These are phyloP conservation scores for Pardalotus punctatus DNA, from an alignment of 2,113 vertebrate genomes.

Conservation along the genomic window DNA sequence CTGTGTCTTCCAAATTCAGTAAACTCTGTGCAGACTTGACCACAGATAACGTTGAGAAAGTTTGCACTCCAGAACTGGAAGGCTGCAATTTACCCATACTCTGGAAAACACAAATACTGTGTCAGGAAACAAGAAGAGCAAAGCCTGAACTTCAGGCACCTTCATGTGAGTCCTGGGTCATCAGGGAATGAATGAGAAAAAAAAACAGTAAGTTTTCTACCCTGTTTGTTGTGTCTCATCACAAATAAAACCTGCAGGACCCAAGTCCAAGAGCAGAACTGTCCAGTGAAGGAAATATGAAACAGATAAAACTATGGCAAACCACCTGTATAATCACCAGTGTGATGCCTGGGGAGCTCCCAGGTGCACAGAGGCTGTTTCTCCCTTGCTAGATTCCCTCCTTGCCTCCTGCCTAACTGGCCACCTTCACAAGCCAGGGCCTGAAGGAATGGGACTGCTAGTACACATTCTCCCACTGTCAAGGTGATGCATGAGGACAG, in stretches of 20 bases:
- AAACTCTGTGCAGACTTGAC: background rate
- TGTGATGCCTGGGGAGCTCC: background rate
- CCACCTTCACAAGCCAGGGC: background rate
- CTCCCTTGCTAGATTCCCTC: background rate
- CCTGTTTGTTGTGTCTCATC: background rate
- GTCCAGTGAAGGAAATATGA: background rate
- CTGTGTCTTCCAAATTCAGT: background rate
- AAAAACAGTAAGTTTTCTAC: background rate
- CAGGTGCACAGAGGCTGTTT: background rate
- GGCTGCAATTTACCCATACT: background rate
- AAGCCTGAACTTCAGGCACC: background rate
- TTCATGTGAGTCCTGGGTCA: background rate
- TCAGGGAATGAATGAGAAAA: background rate
- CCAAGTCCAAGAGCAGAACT: background rate
- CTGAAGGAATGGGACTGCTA: background rate
- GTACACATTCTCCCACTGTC: fast-evolving
- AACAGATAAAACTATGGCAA: background rate
- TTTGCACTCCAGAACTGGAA: background rate
- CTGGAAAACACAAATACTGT: background rate
- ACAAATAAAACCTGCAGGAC: background rate
- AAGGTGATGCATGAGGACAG: background rate
- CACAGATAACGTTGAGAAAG: background rate
- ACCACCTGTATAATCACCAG: background rate
- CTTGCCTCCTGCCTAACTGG: background rate
- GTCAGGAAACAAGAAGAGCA: background rate